Conservation (phyloP, 2,797 vertebrate species). For the Myotis pilosus region DNA sequence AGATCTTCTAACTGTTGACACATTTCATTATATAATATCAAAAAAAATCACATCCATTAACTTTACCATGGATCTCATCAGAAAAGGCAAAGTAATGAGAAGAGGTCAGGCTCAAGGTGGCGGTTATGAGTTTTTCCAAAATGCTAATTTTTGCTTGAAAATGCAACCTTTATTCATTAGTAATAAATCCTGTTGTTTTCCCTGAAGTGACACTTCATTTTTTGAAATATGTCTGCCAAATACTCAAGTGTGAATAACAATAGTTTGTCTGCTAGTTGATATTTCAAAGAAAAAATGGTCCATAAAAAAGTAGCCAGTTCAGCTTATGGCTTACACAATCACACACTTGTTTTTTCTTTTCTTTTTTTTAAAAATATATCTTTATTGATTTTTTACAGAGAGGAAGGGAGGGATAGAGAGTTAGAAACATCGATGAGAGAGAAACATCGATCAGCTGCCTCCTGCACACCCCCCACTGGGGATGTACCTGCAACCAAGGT, state of each 20-base stretch:
- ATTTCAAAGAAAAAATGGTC: not conserved
- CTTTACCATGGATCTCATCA: not conserved
- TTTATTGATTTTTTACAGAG: no score
- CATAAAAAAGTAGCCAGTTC: not conserved
- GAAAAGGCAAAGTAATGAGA: slow-evolving; percentile 13
- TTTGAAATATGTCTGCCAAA: not conserved
- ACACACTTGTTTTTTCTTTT: not conserved
- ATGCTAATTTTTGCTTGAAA: slow-evolving; percentile 34
- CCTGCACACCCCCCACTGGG: no score
- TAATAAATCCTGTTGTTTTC: slow-evolving; percentile 9
- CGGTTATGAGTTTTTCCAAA: not conserved
- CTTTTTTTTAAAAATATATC: no score
- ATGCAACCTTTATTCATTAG: not conserved
- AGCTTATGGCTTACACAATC: not conserved
- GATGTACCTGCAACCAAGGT: no score
- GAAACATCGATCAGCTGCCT: no score
- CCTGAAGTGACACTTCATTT: slow-evolving; percentile 2
- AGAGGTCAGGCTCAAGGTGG: not conserved
- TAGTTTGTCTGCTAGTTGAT: not conserved
- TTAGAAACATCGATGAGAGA: no score
- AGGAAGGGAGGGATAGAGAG: no score
- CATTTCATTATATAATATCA: not conserved
- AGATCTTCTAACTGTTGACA: not conserved
- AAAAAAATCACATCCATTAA: slow-evolving; percentile 1
- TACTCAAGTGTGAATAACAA: not conserved